These are phyloP conservation scores for Neostethus bicornis DNA, from an alignment of 2,797 vertebrate genomes.

Conservation along the genomic window DNA sequence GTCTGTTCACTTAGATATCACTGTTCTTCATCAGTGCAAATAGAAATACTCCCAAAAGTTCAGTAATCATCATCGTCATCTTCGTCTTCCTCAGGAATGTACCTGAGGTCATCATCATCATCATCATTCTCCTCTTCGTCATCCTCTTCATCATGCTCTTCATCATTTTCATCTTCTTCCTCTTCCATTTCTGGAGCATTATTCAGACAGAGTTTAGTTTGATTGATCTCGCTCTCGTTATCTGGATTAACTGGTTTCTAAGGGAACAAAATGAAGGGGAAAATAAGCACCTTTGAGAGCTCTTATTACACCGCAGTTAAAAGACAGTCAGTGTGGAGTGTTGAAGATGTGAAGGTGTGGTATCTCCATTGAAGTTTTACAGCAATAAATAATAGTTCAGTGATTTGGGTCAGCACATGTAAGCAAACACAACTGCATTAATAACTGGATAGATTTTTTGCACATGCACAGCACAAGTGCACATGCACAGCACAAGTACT, in stretches of 20 bases:
- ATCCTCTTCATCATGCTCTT: constrained; percentile 60
- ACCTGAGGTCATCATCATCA: constrained; percentile 67
- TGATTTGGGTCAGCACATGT: no score
- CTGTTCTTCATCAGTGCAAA: constrained; percentile 43
- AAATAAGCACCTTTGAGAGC: background rate
- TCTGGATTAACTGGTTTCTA: constrained; percentile 86
- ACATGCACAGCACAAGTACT: no score
- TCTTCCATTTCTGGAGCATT: constrained; percentile 75
- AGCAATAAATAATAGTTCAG: background rate
- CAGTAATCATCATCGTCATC: constrained; percentile 78
- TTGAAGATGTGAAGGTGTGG: background rate
- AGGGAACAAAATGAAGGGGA: constrained; percentile 5
- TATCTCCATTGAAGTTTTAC: background rate
- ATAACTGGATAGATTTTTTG: no score
- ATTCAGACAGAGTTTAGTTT: constrained; percentile 88
- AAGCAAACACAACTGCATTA: no score
- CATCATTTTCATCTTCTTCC: constrained; percentile 77
- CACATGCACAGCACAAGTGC: no score
- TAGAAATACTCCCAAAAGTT: constrained; percentile 39
- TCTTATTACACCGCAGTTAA: background rate
- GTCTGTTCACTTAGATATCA: constrained; percentile 26
- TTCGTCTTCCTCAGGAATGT: constrained; percentile 74
- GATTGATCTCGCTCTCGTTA: constrained; percentile 92
- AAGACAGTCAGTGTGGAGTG: background rate
- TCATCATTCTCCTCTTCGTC: constrained; percentile 65